Conservation (phyloP, 2,888 invertebrate species). For the Habrosyne pyritoides region DNA sequence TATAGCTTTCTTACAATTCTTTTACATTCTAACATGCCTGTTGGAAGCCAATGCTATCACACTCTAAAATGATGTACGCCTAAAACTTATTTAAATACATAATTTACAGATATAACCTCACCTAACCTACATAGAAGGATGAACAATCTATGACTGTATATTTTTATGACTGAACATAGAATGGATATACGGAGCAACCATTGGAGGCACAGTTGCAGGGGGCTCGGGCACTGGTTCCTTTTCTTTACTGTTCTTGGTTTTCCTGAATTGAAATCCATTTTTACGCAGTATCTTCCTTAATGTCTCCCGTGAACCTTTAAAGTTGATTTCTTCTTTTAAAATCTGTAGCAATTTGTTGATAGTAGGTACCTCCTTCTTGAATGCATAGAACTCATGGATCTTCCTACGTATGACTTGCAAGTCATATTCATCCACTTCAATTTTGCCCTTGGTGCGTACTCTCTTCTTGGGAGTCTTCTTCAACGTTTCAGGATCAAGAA, state of each 20-base stretch:
- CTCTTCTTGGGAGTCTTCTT: constrained; percentile 73
- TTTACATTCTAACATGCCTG: neutral
- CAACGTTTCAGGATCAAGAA: constrained; percentile 72
- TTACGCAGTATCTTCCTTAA: constrained; percentile 72
- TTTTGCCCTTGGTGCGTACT: constrained; percentile 73
- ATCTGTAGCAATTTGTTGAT: constrained; percentile 75
- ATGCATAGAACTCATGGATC: constrained; percentile 77
- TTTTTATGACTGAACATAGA: constrained; percentile 76
- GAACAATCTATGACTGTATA: constrained; percentile 55
- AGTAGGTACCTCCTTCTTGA: constrained; percentile 77
- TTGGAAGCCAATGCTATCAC: neutral
- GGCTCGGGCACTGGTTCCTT: constrained; percentile 63
- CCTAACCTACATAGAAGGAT: neutral
- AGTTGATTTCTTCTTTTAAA: constrained; percentile 73
- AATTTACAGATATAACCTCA: neutral
- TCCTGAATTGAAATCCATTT: constrained; percentile 77
- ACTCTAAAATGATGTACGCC: neutral
- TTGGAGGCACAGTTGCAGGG: constrained; percentile 61
- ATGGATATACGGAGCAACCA: constrained; percentile 74
- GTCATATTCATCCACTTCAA: constrained; percentile 76
- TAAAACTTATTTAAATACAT: neutral
- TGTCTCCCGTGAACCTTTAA: constrained; percentile 75
- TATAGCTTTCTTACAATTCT: too few species aligned
- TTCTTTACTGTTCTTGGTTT: constrained; percentile 74
- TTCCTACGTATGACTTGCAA: constrained; percentile 73